A percentile compares a stretch with the other conserved stretches of the same genome.
phyloP scores from a whole-genome alignment of 2,113 vertebrate genomes.

The Chloropsis hardwickii region DNA sequence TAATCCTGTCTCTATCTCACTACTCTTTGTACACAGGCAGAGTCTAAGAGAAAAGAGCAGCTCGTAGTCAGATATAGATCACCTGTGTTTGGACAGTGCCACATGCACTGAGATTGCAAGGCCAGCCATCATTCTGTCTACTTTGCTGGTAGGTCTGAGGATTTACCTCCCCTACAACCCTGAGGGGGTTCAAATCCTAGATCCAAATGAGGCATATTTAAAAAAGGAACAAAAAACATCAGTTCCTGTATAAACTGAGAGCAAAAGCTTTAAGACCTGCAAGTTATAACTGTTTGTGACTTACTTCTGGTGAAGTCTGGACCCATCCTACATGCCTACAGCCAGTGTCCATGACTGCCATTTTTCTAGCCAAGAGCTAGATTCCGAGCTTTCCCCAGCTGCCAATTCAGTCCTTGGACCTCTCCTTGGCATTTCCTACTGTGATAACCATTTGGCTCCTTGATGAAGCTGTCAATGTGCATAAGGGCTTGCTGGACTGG shows the following conservation, averaged over 20 bases:
- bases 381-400: neutral
- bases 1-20: neutral
- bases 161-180: neutral
- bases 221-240: neutral
- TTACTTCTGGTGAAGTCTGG: neutral
- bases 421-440: neutral
- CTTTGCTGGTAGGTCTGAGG: neutral
- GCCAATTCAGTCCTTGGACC: fast-evolving
- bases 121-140: neutral
- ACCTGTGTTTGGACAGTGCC: neutral
- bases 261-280: neutral
- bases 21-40: neutral
- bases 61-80: neutral
- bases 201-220: neutral
- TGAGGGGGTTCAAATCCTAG: neutral
- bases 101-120: fast-evolving
- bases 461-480: neutral
- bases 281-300: neutral
- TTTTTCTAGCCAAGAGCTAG: neutral
- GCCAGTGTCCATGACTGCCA: neutral
- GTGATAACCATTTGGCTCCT: neutral
- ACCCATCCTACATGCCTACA: neutral
- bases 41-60: neutral
- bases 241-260: neutral
- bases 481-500: neutral